These are phyloP conservation scores for Cassiopea xamachana DNA, from an alignment of 30 jellyfish, hydroid and myxozoan genomes.

Conservation along the genomic window DNA sequence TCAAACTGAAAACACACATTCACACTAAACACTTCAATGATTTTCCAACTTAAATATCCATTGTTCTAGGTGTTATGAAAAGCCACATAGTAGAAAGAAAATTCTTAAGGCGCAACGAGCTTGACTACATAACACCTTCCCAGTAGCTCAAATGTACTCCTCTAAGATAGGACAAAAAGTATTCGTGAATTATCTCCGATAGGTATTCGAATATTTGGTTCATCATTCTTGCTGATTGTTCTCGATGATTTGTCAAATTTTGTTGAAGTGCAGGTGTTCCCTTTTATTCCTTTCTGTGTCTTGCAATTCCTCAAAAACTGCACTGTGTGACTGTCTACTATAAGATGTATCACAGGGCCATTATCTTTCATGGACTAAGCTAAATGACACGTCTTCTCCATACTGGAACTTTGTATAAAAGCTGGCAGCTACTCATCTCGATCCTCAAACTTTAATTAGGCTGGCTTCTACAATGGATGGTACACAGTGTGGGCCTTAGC, in stretches of 20 bases:
- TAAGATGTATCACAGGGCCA: neutral
- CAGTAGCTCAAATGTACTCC: neutral
- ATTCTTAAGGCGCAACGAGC: neutral
- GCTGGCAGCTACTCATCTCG: conserved; percentile 8
- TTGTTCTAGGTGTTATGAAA: neutral
- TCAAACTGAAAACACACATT: neutral
- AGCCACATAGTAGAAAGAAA: neutral
- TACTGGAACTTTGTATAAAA: conserved; percentile 9
- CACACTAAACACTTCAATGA: neutral
- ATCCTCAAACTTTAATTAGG: neutral
- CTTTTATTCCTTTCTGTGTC: neutral
- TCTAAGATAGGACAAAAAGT: neutral
- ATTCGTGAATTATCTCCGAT: conserved; percentile 11
- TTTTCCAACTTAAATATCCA: neutral
- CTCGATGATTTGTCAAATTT: neutral
- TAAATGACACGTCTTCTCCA: conserved; percentile 56
- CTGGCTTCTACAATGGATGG: conserved; percentile 28
- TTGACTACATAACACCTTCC: neutral
- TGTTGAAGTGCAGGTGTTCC: neutral
- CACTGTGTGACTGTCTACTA: neutral
- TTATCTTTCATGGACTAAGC: conserved; percentile 30
- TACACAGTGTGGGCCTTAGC: conserved; percentile 46
- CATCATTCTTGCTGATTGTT: neutral
- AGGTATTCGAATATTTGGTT: neutral
- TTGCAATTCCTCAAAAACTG: neutral